Conservation (phyloP, 1,140 invertebrate genomes). For the Apis dorsata region DNA sequence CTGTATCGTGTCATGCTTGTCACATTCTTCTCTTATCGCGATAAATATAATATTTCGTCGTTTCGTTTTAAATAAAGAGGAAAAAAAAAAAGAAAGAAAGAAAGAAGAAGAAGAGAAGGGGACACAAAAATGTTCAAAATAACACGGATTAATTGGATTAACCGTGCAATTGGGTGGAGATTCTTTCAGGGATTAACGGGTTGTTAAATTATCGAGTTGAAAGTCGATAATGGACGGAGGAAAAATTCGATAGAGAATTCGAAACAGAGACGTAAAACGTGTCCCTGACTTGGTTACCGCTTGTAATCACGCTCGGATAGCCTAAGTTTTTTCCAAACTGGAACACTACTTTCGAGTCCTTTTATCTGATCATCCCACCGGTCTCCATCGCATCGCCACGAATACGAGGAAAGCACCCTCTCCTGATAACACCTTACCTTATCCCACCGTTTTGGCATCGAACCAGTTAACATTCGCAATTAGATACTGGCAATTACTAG, state of each 20-base stretch:
- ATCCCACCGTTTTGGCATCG: constrained; percentile 57
- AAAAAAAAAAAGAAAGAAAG: too few relatives aligned
- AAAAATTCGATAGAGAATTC: constrained; percentile 33
- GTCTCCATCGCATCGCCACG: constrained; percentile 39
- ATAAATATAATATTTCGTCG: too few relatives aligned
- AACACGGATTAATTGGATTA: background rate
- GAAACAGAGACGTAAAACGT: constrained; percentile 45
- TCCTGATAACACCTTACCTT: constrained; percentile 56
- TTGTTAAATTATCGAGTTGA: too few relatives aligned
- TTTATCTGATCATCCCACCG: constrained; percentile 60
- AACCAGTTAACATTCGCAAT: constrained; percentile 65
- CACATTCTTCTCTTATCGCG: too few relatives aligned
- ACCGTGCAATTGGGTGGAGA: too few relatives aligned
- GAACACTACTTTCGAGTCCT: constrained; percentile 66
- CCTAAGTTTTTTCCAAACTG: constrained; percentile 57
- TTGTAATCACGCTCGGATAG: constrained; percentile 59
- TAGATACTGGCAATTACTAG: constrained; percentile 54
- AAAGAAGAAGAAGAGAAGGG: background rate
- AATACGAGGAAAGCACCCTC: constrained; percentile 62
- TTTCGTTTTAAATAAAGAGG: too few relatives aligned
- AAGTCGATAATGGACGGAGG: background rate
- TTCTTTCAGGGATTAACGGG: background rate
- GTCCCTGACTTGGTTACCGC: constrained; percentile 57
- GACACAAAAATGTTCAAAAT: background rate
- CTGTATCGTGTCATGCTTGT: too few relatives aligned